phyloP scores from a whole-genome alignment of 2,797 vertebrate species.

The Scolopax bukidnonensis region DNA sequence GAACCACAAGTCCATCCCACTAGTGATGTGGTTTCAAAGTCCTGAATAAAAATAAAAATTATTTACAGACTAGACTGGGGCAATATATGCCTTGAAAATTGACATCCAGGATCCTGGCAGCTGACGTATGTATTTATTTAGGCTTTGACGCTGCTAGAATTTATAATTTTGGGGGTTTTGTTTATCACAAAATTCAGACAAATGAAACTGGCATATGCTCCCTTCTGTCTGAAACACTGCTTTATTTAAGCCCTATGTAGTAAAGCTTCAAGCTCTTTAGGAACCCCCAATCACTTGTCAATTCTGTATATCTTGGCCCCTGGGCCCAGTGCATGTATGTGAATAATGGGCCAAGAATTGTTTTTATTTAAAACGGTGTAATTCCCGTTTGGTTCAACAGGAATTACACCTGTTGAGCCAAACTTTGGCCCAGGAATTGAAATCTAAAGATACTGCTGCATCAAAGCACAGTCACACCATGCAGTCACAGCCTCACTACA shows the following conservation, averaged over 20 bases:
- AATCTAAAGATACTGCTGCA: neutral
- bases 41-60: constrained; percentile 53
- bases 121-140: constrained; percentile 19
- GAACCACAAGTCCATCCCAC: constrained; percentile 48
- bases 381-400: neutral
- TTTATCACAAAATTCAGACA: constrained; percentile 28
- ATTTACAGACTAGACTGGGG: constrained; percentile 52
- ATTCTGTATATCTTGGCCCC: constrained; percentile 40
- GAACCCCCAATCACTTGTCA: constrained; percentile 42
- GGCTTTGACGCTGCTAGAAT: constrained; percentile 34
- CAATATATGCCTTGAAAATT: constrained; percentile 39
- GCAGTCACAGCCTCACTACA: neutral
- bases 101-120: constrained; percentile 22
- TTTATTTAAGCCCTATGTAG: neutral
- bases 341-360: constrained; percentile 47
- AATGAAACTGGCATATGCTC: constrained; percentile 11
- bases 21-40: constrained; percentile 58
- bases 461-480: neutral
- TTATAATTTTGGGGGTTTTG: neutral
- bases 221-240: neutral
- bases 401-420: constrained; percentile 48
- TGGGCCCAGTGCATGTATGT: neutral
- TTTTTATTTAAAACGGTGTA: constrained; percentile 20
- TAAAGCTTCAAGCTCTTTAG: constrained; percentile 5
- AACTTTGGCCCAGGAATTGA: neutral